A percentile compares a stretch with the other conserved stretches of the same genome.
Conservation (phyloP, 2,113 vertebrate genomes). For the Eleginops maclovinus region DNA sequence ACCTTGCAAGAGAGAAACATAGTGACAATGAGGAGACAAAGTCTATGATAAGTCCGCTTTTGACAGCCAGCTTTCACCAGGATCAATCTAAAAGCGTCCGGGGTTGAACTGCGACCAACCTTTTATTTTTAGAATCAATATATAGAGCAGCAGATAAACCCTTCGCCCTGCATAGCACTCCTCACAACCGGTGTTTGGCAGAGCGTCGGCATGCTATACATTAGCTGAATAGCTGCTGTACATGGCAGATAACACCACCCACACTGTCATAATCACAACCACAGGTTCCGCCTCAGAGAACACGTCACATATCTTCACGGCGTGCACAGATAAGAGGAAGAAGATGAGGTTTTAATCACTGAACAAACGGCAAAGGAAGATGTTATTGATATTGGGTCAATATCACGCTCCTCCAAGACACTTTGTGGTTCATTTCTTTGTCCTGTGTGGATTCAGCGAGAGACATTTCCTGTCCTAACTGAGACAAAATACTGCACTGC, state of each 20-base stretch:
- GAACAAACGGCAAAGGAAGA: background rate
- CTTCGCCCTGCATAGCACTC: background rate
- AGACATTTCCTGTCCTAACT: background rate
- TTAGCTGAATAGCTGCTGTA: background rate
- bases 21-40: no score
- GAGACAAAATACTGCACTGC: background rate
- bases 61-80: background rate
- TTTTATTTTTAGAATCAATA: background rate
- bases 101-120: background rate
- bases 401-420: no score
- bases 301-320: background rate
- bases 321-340: constrained; percentile 2
- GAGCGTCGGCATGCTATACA: background rate
- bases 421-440: background rate
- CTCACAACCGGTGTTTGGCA: no score
- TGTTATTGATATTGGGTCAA: no score
- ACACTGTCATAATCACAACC: no score
- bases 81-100: background rate
- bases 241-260: background rate
- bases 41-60: no score
- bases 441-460: background rate
- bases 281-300: background rate
- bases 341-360: background rate
- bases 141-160: background rate
- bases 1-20: background rate